Evolutionary conservation across 2,888 invertebrate species (phyloP).

Genomic region (Agrochola macilenta): DNA sequence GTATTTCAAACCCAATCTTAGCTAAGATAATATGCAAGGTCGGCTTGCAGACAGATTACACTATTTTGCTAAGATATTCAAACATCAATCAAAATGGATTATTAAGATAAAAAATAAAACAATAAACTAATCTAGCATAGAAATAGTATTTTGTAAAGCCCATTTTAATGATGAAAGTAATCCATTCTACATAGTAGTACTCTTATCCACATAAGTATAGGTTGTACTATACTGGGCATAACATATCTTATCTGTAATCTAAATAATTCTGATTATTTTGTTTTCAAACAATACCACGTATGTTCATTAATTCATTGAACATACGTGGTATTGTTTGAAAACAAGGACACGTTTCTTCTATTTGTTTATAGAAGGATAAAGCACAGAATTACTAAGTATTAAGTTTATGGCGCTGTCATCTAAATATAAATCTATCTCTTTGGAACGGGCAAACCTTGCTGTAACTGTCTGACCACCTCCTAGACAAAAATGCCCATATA

Average conservation of each 20-base stretch:
- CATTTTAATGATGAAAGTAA: conserved; percentile 21
- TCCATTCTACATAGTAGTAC: not conserved
- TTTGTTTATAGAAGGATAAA: conserved; percentile 1
- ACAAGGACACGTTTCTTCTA: conserved; percentile 4
- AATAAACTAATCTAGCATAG: not conserved
- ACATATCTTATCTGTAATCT: conserved; percentile 47
- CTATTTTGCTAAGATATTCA: not conserved
- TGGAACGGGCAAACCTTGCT: too few species aligned
- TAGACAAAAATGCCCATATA: not conserved
- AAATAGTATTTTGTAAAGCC: conserved; percentile 3
- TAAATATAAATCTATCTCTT: not conserved
- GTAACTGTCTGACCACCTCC: not conserved
- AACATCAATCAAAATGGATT: conserved; percentile 12
- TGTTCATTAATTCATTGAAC: conserved; percentile 13
- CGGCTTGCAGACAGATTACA: not conserved
- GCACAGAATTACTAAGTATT: not conserved
- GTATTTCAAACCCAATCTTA: conserved; percentile 43
- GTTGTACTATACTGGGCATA: too few species aligned
- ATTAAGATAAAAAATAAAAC: not conserved
- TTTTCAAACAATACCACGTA: conserved; percentile 44
- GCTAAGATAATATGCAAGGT: conserved; percentile 40
- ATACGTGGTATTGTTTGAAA: too few species aligned
- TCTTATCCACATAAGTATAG: conserved; percentile 1
- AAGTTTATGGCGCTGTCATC: not conserved
- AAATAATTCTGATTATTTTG: conserved; percentile 27